phyloP scores from a whole-genome alignment of 2,113 vertebrate species.

The Microcebus ravelobensis region DNA sequence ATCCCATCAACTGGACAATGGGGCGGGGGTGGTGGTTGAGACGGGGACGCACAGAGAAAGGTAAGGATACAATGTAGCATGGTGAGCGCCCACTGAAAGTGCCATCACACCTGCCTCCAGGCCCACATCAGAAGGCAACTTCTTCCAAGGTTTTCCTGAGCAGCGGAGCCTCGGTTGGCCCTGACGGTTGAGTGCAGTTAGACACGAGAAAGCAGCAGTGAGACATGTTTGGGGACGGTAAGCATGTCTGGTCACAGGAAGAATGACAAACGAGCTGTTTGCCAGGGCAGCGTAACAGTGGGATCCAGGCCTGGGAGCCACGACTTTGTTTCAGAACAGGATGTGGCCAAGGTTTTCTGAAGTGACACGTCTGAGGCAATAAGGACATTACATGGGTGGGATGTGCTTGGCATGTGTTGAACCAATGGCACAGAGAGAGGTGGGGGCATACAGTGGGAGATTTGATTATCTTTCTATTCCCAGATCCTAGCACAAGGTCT shows the following conservation, averaged over 20 bases:
- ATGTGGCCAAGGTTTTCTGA: not conserved
- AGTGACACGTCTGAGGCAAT: not conserved
- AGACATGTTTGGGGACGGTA: not conserved
- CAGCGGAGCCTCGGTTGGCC: not conserved
- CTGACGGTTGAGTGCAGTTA: not conserved
- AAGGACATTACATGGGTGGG: not conserved
- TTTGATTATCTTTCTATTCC: not conserved
- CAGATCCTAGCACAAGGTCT: not conserved
- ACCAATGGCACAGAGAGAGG: not conserved
- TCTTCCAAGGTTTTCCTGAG: not conserved
- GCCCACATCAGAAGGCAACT: not conserved
- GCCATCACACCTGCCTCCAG: no score
- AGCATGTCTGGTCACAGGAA: not conserved
- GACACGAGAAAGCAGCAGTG: not conserved
- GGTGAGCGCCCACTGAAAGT: not conserved
- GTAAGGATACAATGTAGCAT: fast-evolving
- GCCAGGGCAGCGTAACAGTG: no score
- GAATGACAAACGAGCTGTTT: not conserved
- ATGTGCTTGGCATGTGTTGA: not conserved
- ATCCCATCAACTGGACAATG: not conserved
- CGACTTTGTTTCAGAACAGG: not conserved
- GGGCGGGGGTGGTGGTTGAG: not conserved
- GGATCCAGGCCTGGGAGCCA: not conserved
- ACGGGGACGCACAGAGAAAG: not conserved
- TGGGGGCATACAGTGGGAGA: not conserved